phyloP scores from a whole-genome alignment of 1,140 invertebrate genomes.

The Platorchestia sp. region DNA sequence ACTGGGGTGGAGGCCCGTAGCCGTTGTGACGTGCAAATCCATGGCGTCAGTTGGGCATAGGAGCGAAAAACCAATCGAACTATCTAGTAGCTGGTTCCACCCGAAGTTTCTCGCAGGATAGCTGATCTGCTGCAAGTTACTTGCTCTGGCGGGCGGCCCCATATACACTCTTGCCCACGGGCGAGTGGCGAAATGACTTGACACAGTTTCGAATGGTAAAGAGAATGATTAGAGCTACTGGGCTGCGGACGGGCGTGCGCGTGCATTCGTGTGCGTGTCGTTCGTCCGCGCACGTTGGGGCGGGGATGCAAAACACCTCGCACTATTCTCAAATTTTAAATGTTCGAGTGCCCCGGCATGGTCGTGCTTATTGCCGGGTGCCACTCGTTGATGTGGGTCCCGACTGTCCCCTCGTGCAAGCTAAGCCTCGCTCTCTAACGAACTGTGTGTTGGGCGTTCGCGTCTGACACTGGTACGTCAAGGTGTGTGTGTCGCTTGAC shows the following conservation, averaged over 20 bases:
- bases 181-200: not conserved
- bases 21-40: conserved; percentile 47
- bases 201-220: conserved; percentile 16
- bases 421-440: not conserved
- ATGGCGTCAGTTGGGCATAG: conserved; percentile 26
- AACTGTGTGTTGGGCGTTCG: not conserved
- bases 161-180: not conserved
- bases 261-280: not conserved
- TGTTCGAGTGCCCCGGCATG: conserved; percentile 45
- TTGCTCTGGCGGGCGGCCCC: conserved; percentile 31
- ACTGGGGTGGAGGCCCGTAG: conserved; percentile 45
- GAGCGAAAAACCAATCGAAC: conserved; percentile 39
- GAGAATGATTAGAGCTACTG: conserved; percentile 37
- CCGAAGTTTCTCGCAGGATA: conserved; percentile 46
- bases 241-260: not conserved
- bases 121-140: conserved; percentile 43
- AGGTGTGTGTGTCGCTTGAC: conserved; percentile 35
- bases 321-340: conserved; percentile 44
- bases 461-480: not conserved
- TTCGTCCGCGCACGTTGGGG: not conserved
- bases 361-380: conserved; percentile 41
- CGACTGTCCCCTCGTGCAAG: conserved; percentile 3
- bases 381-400: not conserved
- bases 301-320: conserved; percentile 48
- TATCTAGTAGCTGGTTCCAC: conserved; percentile 39